Evolutionary conservation across 2,797 vertebrate genomes (phyloP).

Genomic region (Setipinna tenuifilis): DNA sequence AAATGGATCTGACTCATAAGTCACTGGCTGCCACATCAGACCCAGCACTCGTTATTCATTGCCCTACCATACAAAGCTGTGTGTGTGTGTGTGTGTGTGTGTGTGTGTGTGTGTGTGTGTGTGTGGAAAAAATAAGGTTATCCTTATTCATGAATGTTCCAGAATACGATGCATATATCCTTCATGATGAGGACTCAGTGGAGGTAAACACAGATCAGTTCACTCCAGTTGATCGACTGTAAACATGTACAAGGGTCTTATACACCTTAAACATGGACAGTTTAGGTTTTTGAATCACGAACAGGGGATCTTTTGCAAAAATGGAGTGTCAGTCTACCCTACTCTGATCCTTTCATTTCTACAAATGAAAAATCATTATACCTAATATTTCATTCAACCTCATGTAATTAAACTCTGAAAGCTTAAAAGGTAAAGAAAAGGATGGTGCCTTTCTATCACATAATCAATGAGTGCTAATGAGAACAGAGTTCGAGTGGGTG

Average conservation of each 20-base stretch:
- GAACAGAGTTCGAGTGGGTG: slow-evolving; percentile 13
- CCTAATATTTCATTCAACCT: background rate
- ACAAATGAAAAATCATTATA: too few species aligned
- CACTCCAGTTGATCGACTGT: background rate
- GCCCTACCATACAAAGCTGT: background rate
- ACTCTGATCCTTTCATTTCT: too few species aligned
- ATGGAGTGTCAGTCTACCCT: too few species aligned
- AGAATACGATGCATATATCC: background rate
- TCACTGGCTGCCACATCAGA: slow-evolving; percentile 43
- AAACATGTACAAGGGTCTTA: background rate
- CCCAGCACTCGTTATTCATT: slow-evolving; percentile 47
- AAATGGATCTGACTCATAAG: slow-evolving; percentile 52
- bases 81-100: slow-evolving; percentile 13
- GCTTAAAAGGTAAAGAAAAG: background rate
- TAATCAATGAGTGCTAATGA: slow-evolving; percentile 14
- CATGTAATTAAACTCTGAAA: background rate
- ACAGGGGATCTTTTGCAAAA: too few species aligned
- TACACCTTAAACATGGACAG: background rate
- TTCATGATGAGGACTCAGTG: background rate
- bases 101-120: background rate
- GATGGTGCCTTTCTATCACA: slow-evolving; percentile 1
- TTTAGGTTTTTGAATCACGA: background rate
- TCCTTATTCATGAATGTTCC: background rate
- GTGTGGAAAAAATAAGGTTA: background rate
- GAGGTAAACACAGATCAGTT: background rate